Base-by-base conservation (phyloP, 2,113 vertebrate species). In the Trematocara nigrifrons region DNA sequence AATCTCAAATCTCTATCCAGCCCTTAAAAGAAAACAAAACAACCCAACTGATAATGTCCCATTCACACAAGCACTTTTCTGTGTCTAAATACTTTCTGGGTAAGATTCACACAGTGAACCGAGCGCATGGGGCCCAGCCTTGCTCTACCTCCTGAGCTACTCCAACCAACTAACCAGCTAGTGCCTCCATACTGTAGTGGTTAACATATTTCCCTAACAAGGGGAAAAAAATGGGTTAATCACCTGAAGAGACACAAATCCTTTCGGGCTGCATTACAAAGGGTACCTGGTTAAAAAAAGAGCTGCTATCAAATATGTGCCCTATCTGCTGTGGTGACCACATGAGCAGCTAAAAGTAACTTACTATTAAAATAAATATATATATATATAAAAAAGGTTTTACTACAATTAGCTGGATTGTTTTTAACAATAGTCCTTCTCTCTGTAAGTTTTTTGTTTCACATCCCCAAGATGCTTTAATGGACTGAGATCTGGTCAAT, bases 161-260 rank as follows among this genome's bases (percentile, higher is more conserved):
- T 35, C 16, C 16, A 35, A 35, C 59, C 5, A 64, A 64, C 31
- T 64, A 64, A 64, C 59, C 31, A 64, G 16, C 2, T 35, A 64
- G 59, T 64, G 31, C 16, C 16, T 64, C 31, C 59, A n/a, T 64
- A 64, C 31, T n/a, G 16, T 64, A 64, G 31, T 35, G 31, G 59
- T 64, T 64, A 64, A 64, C 31, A 64, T 64, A 64, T 64, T 64
- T 64, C 59, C 31, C 1, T n/a, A 35, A 64, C 16, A 64, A 64
- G 16, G 16, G 4, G 1, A 0, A 11, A 61, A 16, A 33, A 10
- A 1, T 64, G 59, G 59, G 10, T 64, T 64, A 7, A 35, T 64
- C 59, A 35, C 1, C 1, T 0, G 6, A 64, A 31, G 31, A 64
- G 59, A n/a, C 16, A 64, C 5, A 64, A 64, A 64, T 64, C 16